These are phyloP conservation scores for Lophotis ruficrista DNA, from an alignment of 2,113 vertebrate genomes.

Conservation along the genomic window DNA sequence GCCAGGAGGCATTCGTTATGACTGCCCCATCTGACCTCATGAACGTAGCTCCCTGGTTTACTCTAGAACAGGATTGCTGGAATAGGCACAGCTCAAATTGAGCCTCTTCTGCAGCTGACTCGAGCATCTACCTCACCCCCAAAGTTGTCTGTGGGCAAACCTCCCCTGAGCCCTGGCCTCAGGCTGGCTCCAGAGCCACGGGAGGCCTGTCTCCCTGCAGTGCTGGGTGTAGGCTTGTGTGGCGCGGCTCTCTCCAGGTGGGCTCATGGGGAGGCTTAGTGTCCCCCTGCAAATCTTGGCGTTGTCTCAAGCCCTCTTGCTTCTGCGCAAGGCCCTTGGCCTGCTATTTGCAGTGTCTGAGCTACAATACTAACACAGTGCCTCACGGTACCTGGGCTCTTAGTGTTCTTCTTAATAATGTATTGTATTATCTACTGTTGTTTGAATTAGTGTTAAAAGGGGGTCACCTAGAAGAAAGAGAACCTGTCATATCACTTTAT, in stretches of 20 bases:
- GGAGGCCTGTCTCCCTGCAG: fast-evolving
- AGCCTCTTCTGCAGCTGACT: not conserved
- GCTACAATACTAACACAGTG: not conserved
- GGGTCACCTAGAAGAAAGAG: not conserved
- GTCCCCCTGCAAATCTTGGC: not conserved
- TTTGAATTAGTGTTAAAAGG: not conserved
- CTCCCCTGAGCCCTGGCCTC: not conserved
- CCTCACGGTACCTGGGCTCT: not conserved
- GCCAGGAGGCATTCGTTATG: not conserved
- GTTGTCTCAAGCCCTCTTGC: not conserved
- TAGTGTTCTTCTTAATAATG: not conserved
- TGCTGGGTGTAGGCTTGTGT: fast-evolving
- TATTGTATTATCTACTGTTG: not conserved
- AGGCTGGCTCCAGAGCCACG: not conserved
- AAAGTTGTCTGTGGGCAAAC: not conserved
- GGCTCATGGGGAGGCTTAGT: not conserved
- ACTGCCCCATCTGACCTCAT: not conserved
- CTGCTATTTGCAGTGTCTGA: not conserved
- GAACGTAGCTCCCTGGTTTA: not conserved
- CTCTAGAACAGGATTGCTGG: not conserved
- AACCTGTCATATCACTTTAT: not conserved
- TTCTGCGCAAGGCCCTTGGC: not conserved
- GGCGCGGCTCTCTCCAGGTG: not conserved
- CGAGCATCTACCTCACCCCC: fast-evolving
- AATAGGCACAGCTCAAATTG: not conserved